These are phyloP conservation scores for Trogon surrucura DNA, from an alignment of 2,113 vertebrate genomes.

Conservation along the genomic window DNA sequence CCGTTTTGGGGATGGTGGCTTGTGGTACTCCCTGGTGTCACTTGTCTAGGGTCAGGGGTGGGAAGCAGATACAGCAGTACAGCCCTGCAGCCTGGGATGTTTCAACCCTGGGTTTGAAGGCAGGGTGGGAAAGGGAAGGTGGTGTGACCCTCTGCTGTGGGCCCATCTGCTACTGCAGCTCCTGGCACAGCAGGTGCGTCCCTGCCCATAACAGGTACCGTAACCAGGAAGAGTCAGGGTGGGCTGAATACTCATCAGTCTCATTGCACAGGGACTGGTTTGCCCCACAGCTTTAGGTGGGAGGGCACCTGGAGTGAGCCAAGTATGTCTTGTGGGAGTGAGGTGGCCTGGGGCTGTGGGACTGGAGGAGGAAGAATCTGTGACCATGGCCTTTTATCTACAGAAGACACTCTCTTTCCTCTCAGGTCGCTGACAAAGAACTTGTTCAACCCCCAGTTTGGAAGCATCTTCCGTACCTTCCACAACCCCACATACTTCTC, in stretches of 20 bases:
- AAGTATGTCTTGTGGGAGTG: neutral
- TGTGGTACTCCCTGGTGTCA: neutral
- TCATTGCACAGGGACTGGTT: neutral
- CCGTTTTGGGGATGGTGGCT: neutral
- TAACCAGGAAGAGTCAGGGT: neutral
- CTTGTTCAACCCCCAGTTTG: constrained; percentile 84
- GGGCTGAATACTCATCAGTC: neutral
- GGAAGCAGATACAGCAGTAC: neutral
- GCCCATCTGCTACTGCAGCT: neutral
- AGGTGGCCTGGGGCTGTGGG: neutral
- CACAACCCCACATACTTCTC: constrained; percentile 88
- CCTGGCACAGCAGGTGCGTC: neutral
- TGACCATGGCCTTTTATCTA: neutral
- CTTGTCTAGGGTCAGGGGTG: neutral
- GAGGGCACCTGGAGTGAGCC: neutral
- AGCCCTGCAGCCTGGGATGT: neutral
- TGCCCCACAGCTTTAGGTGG: neutral
- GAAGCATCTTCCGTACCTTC: constrained; percentile 85
- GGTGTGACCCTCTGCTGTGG: neutral
- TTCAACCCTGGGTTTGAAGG: neutral
- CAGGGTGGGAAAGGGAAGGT: neutral
- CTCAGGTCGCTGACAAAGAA: constrained; percentile 81
- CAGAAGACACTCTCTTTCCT: neutral
- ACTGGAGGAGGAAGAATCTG: neutral
- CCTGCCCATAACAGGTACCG: fast-evolving